These are phyloP conservation scores for Helicoverpa assulta DNA, from an alignment of 2,888 invertebrate genomes.

Conservation along the genomic window DNA sequence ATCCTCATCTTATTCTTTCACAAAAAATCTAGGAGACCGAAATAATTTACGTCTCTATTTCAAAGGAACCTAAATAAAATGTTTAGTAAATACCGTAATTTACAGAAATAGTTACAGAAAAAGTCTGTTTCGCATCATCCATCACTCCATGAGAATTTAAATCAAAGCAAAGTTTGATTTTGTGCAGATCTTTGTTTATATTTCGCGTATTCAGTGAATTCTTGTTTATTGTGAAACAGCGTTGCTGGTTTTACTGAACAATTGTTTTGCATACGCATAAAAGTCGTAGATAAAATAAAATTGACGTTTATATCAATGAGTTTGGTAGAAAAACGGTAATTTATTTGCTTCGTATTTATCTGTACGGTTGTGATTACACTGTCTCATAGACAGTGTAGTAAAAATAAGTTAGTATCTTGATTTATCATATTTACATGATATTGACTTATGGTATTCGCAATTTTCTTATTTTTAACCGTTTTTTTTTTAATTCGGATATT, in stretches of 20 bases:
- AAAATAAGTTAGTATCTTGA: too few species aligned
- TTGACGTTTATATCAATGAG: background rate
- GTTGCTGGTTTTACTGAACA: background rate
- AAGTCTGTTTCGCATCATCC: slow-evolving; percentile 40
- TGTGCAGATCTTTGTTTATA: slow-evolving; percentile 19
- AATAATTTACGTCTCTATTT: slow-evolving; percentile 2
- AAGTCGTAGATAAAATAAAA: background rate
- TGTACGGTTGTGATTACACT: background rate
- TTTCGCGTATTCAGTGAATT: slow-evolving; percentile 5
- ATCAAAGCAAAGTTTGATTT: slow-evolving; percentile 24
- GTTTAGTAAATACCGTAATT: background rate
- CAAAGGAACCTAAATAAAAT: slow-evolving; percentile 7
- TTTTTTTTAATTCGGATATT: too few species aligned
- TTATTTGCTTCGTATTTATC: background rate
- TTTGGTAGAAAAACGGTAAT: background rate
- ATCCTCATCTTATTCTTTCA: background rate
- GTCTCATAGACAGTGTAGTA: background rate
- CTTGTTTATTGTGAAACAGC: slow-evolving; percentile 15
- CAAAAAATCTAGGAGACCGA: background rate
- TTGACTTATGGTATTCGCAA: too few species aligned
- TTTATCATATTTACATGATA: too few species aligned
- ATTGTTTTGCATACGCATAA: background rate
- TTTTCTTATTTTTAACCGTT: too few species aligned
- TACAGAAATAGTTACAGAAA: slow-evolving; percentile 17
- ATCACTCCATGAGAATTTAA: slow-evolving; percentile 46